A percentile compares a stretch with the other conserved stretches of the same genome.
Evolutionary conservation across 2,113 vertebrate genomes (phyloP).

Genomic region (Lepus americanus): DNA sequence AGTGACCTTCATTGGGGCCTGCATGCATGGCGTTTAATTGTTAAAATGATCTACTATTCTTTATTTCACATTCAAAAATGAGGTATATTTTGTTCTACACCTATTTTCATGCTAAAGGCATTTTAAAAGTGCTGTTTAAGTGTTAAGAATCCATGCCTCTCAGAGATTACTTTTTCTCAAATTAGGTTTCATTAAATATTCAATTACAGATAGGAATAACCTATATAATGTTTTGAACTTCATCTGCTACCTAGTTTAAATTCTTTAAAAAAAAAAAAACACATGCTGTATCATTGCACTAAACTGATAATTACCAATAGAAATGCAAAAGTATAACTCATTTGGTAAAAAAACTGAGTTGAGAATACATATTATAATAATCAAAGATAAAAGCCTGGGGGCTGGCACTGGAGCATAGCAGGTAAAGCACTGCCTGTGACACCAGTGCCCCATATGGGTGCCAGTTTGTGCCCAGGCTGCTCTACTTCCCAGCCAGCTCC

Average conservation of each 20-base stretch:
- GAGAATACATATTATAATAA: constrained; percentile 77
- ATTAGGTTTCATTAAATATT: constrained; percentile 86
- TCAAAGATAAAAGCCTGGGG: constrained; percentile 84
- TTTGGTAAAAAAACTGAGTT: constrained; percentile 84
- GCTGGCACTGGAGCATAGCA: too few species aligned
- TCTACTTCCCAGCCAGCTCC: too few species aligned
- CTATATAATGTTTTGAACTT: constrained; percentile 80
- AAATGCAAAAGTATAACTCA: constrained; percentile 79
- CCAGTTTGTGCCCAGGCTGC: too few species aligned
- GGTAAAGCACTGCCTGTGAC: too few species aligned
- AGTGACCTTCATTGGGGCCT: constrained; percentile 67
- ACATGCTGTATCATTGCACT: constrained; percentile 80
- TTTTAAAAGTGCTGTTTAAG: constrained; percentile 86
- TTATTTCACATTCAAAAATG: constrained; percentile 83
- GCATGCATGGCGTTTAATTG: constrained; percentile 50
- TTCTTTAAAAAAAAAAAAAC: constrained; percentile 66
- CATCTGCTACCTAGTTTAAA: constrained; percentile 70
- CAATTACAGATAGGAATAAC: constrained; percentile 79
- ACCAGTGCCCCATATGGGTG: too few species aligned
- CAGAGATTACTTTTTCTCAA: constrained; percentile 88
- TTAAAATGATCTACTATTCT: constrained; percentile 74
- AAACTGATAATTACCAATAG: constrained; percentile 82
- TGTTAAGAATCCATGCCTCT: constrained; percentile 81
- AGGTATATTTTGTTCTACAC: constrained; percentile 73
- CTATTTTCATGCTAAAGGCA: constrained; percentile 84